phyloP scores from a whole-genome alignment of 2,113 vertebrate species.

The Xiphorhynchus elegans region DNA sequence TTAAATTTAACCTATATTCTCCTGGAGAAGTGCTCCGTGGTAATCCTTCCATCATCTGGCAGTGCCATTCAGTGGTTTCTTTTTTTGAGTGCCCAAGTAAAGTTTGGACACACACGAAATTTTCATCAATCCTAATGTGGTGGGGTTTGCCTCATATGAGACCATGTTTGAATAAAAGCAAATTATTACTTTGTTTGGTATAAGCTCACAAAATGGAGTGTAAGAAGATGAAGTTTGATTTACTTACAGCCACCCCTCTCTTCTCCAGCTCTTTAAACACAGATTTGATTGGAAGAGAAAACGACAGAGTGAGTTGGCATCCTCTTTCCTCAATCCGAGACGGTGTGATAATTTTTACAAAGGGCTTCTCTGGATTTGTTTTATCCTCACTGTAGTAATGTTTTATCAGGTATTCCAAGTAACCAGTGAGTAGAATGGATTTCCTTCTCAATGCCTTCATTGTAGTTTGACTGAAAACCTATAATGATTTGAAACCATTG shows the following conservation, averaged over 20 bases:
- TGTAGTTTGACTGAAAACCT: conserved; percentile 88
- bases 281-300: conserved; percentile 80
- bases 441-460: conserved; percentile 88
- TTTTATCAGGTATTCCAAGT: conserved; percentile 90
- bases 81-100: neutral
- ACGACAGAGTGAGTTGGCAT: conserved; percentile 89
- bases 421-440: conserved; percentile 90
- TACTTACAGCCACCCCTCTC: conserved; percentile 89
- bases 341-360: conserved; percentile 87
- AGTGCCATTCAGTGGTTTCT: neutral
- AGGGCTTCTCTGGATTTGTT: conserved; percentile 60
- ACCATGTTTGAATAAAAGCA: neutral
- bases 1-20: neutral
- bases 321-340: conserved; percentile 81
- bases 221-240: neutral
- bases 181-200: neutral
- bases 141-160: neutral
- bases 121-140: neutral
- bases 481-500: neutral
- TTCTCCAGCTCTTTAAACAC: conserved; percentile 87
- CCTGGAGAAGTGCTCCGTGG: neutral
- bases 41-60: neutral
- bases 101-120: neutral
- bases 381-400: conserved; percentile 73
- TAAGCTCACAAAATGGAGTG: neutral